phyloP scores from a whole-genome alignment of 2,888 invertebrate species.

The Conops quadrifasciatus region DNA sequence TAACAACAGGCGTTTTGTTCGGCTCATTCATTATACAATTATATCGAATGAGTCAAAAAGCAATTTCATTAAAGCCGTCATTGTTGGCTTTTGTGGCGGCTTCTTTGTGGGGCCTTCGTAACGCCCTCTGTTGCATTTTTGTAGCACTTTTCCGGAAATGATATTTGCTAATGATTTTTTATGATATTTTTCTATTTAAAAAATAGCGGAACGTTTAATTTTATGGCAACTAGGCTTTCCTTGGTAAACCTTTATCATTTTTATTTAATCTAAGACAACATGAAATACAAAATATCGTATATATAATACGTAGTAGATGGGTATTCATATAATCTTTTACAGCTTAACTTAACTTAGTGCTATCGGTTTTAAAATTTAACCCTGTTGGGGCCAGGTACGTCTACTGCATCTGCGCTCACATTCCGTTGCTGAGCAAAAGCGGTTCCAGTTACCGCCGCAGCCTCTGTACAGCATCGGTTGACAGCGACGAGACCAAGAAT shows the following conservation, averaged over 20 bases:
- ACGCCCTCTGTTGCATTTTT: not conserved
- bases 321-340: too few species aligned
- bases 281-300: too few species aligned
- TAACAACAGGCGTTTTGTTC: slow-evolving; percentile 36
- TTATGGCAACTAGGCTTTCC: too few species aligned
- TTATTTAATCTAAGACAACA: too few species aligned
- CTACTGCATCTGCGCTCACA: too few species aligned
- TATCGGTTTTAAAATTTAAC: too few species aligned
- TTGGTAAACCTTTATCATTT: too few species aligned
- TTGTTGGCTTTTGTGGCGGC: not conserved
- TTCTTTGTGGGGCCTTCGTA: not conserved
- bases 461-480: not conserved
- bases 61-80: slow-evolving; percentile 44
- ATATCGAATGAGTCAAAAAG: slow-evolving; percentile 60
- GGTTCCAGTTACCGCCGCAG: not conserved
- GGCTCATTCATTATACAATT: slow-evolving; percentile 58
- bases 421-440: too few species aligned
- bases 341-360: too few species aligned
- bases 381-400: too few species aligned
- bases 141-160: slow-evolving; percentile 14
- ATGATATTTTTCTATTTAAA: not conserved
- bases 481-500: not conserved
- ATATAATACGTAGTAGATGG: too few species aligned
- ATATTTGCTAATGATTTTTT: slow-evolving; percentile 2
- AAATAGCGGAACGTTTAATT: too few species aligned